These are phyloP conservation scores for Equus przewalskii DNA, from an alignment of 2,113 vertebrate genomes.

Conservation along the genomic window DNA sequence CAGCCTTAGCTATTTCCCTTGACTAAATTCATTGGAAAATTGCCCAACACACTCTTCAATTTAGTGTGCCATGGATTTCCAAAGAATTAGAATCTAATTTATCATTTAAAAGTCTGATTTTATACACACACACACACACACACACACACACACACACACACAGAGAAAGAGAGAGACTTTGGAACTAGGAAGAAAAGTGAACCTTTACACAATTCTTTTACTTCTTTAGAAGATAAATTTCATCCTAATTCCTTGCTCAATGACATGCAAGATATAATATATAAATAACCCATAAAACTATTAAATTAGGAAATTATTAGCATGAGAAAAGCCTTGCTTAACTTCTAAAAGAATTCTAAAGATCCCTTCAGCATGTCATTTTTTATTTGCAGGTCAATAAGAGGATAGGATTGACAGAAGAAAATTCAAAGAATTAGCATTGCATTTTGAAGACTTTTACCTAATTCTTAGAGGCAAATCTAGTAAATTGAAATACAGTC, in stretches of 20 bases:
- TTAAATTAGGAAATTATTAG: slow-evolving; percentile 36
- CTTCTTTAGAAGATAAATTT: background rate
- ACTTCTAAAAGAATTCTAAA: slow-evolving; percentile 10
- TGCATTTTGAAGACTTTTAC: background rate
- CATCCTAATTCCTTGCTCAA: background rate
- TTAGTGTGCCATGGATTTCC: background rate
- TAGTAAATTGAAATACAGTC: background rate
- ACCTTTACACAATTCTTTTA: background rate
- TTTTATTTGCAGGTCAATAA: background rate
- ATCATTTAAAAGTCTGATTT: slow-evolving; percentile 7
- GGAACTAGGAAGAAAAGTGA: slow-evolving; percentile 22
- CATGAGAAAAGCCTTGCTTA: background rate
- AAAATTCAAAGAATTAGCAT: background rate
- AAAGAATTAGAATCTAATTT: slow-evolving; percentile 7
- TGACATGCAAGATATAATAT: background rate
- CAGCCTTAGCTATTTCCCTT: slow-evolving; percentile 42
- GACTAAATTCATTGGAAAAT: slow-evolving; percentile 48
- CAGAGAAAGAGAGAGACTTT: background rate
- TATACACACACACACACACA: background rate
- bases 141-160: background rate
- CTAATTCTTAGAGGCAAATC: background rate
- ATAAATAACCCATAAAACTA: background rate
- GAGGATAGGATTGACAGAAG: background rate
- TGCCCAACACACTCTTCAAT: background rate
- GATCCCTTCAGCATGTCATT: background rate